Percentiles rank a stretch among this genome's conserved stretches.
These are phyloP conservation scores for Prionailurus bengalensis DNA, from an alignment of 2,113 vertebrate genomes.

Conservation along the genomic window DNA sequence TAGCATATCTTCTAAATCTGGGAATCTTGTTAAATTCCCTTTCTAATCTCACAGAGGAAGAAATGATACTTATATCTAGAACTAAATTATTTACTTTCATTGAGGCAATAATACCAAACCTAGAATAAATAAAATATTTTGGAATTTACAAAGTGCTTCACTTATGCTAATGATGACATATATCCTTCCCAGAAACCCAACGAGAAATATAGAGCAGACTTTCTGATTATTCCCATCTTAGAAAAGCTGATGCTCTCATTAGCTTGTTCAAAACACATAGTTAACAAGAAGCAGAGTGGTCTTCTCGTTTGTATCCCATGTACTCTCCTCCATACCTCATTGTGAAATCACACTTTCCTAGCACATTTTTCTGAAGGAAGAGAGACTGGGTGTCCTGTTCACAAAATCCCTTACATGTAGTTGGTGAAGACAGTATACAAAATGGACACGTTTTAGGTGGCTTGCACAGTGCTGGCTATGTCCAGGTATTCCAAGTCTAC, in stretches of 20 bases:
- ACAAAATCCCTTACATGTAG: neutral
- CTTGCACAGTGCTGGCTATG: neutral
- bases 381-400: neutral
- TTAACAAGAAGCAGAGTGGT: neutral
- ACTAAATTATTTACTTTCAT: neutral
- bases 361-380: neutral
- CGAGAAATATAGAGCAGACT: neutral
- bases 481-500: neutral
- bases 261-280: neutral
- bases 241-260: neutral
- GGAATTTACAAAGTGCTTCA: neutral
- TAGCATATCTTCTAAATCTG: neutral
- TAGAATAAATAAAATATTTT: neutral
- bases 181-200: neutral
- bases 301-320: neutral
- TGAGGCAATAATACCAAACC: conserved; percentile 2
- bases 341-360: neutral
- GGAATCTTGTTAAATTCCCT: neutral
- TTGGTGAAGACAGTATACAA: neutral
- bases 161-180: neutral
- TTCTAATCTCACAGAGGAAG: neutral
- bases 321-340: neutral
- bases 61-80: neutral
- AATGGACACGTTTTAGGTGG: neutral
- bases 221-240: neutral